phyloP scores from a whole-genome alignment of 2,888 invertebrate genomes.

The Mactromeris polynyma region DNA sequence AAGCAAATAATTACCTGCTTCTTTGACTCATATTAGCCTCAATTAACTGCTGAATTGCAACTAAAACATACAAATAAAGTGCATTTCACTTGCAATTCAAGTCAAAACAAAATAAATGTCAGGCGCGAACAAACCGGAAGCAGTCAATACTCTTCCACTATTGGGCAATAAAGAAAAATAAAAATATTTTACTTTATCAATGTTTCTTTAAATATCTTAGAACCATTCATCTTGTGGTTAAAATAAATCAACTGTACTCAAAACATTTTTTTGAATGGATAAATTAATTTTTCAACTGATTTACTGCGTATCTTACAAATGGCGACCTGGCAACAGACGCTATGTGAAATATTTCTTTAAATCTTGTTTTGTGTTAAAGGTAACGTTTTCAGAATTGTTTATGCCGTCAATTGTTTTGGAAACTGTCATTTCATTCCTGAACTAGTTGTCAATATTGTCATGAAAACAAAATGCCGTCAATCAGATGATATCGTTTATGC shows the following conservation, averaged over 20 bases:
- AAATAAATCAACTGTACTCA: background rate
- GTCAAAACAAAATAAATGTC: constrained; percentile 67
- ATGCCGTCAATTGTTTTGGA: background rate
- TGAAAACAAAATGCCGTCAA: background rate
- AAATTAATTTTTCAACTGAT: background rate
- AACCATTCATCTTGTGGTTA: background rate
- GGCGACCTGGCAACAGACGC: constrained; percentile 84
- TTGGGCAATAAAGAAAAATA: constrained; percentile 30
- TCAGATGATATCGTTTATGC: background rate
- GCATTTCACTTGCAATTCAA: constrained; percentile 45
- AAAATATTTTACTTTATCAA: background rate
- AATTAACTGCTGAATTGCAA: background rate
- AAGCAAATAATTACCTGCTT: constrained; percentile 41
- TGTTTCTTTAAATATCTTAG: background rate
- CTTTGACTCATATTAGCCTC: constrained; percentile 24
- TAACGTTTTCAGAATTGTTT: background rate
- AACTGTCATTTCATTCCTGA: background rate
- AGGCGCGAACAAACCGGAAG: constrained; percentile 70
- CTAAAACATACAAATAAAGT: background rate
- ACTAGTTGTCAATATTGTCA: background rate
- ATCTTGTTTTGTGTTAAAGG: background rate
- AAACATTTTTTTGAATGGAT: background rate
- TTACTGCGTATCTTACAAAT: constrained; percentile 60
- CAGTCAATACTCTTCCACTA: background rate
- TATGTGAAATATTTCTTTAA: constrained; percentile 3